Base-by-base conservation (phyloP, 2,797 vertebrate species). In the Dryobates pubescens region DNA sequence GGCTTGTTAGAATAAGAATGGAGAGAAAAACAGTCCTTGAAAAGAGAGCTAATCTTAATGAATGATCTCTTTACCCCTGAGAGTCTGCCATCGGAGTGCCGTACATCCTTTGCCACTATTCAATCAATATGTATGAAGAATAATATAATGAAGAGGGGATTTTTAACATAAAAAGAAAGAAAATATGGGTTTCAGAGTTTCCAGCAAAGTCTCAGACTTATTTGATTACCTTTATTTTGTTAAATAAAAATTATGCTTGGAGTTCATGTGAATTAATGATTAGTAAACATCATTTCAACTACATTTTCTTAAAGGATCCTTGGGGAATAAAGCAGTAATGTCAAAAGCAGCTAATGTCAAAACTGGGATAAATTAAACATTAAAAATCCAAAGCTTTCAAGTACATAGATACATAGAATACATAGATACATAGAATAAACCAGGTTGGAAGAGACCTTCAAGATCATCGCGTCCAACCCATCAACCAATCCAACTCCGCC, bases 121-220 rank as follows among this genome's bases (percentile, higher is more conserved):
- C 67, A 83, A 72, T 95, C 88, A 94, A 69, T 92, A 90, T 87
- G 88, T 41, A 90, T 75, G 86, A 95, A 80, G 47, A 90, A 72
- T 65, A 90, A 82, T 57, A 89, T 41, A 92, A 72, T 14, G 81
- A 75, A 85, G 57, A 90, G 13, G 16, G 18, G 38, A 70, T 63
- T 92, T 57, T 88, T 91, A 94, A 87, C 53, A 92, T 81, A 43
- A 86, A 77, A 92, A 86, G 81, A 87, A 94, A 86, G 38, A 89
- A 93, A 78, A 92, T 73, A 89, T 16, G 47, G 73, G 47, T 85
- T 95, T 72, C 72, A 65, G 10, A 23, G 29, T 85, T 67, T 36
- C 3, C 7, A 89, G 90, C 5, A 67, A 89, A 87, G 26, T 36
- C 32, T 62, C 72, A 87, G 67, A 45, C 17, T 30, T 74, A 86